Evolutionary conservation across 2,797 vertebrate genomes (phyloP), one percentile per base, ranked within the genome.

Genomic region (Tarsius wallacei): DNA sequence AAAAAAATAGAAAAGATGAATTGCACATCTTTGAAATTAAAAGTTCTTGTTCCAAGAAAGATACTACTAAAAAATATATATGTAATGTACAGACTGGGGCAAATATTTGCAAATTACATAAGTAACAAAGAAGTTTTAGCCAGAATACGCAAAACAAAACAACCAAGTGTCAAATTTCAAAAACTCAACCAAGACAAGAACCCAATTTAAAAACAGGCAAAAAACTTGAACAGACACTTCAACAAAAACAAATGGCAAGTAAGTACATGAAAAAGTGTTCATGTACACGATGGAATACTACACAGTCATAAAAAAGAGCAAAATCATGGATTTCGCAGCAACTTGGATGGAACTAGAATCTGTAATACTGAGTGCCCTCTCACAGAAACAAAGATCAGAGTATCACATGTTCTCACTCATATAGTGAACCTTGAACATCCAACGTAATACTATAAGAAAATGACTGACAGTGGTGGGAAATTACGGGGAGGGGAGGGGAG

Each of bases 41-140:
- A 93, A 88, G 76, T 66, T 61, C 22, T 49, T 95, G 26, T 59
- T 94, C 80, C 78, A 51, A 80, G 59, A 92, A 74, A 93, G 31
- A 82, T 2, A 57, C 9, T 55, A 76, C 21, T 74, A 78, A 89
- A 11, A 33, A 68, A 64, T 49, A 2, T 61, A 90, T 78, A 55
- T 63, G 55, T 51, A 78, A 55, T 11, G 8, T 24, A 59, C 5
- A 92, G 36, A 87, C 33, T 78, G 47, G 70, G 24, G 55, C 87
- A 96, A 94, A 49, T 53, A 71, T 36, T 42, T 88, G 61, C 33
- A 89, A 70, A 28, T 83, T 68, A 89, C 59, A 95, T 33, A 93
- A 8, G 3, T 8, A 92, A 74, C 2, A 59, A 86, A 78, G 21
- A 31, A 64, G 74, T 8, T 83, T n/a, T n/a, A 83, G 21, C 53